Evolutionary conservation across 2,888 invertebrate genomes (phyloP), one percentile per base, ranked within the genome.

Genomic region (Thymelicus lineola): DNA sequence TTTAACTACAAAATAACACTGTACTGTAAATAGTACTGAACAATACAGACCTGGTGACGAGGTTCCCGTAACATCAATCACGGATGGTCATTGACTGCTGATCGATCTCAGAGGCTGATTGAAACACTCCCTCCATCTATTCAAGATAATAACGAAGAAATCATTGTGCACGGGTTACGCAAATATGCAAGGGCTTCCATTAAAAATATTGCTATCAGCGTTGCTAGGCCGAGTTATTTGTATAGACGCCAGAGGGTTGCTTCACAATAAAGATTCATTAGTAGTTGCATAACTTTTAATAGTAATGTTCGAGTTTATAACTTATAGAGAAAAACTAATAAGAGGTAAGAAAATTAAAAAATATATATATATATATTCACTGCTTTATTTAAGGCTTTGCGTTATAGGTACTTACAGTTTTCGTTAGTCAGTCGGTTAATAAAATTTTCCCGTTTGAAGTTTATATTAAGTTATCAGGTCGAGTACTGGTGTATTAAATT

Each of bases 71-170:
- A 10, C 42, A 50, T 46, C 6, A 50, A 50, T 50, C 48, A 50
- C 12, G 15, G 48, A 42, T 4, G 42, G 42, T 20, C 53, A 20
- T 53, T 12, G 53, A 53, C 53, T 20, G 20, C 53, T 9, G 20
- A 53, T 53, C 12, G 20, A 53, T 53, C 12, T 15, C 1, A 10
- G 9, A 53, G 53, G 20, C 53, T 53, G 53, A 53, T 53, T 53
- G 53, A 53, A 53, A 53, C 20, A 10, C 53, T 20, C 53, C 53
- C 53, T 53, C 48, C 17, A 50, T 50, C 53, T 53, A 20, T 53
- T 17, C 20, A 53, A 20, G 53, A 53, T 53, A 53, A 53, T 53
- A 53, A 12, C 20, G 20, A 53, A 53, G 53, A 53, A 53, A 20
- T 12, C 10, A 53, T 53, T 17, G 53, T 12, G 53, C 3, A 20